A percentile compares a stretch with the other conserved stretches of the same genome.
Evolutionary conservation across 2,797 vertebrate species (phyloP).

Genomic region (Tragopan temminckii): DNA sequence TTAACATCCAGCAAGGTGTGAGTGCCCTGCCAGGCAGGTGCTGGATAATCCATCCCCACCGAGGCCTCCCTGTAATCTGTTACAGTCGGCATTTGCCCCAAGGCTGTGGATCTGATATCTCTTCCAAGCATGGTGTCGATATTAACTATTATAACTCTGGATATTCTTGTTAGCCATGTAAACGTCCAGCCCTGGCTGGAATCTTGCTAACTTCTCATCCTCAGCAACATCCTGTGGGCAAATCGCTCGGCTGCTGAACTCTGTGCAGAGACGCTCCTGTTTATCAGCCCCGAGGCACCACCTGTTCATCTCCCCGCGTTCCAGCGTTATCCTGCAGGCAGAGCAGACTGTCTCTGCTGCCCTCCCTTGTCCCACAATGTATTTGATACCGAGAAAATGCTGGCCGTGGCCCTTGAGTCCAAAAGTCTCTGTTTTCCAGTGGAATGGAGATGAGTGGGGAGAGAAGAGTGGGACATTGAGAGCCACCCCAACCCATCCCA

Average conservation of each 20-base stretch:
- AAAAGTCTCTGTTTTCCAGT: background rate
- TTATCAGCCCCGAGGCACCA: background rate
- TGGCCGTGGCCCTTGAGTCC: background rate
- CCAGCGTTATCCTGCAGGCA: background rate
- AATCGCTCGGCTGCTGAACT: background rate
- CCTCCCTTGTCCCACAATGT: background rate
- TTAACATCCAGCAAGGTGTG: background rate
- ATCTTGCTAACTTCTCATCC: background rate
- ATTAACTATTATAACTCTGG: slow-evolving; percentile 56
- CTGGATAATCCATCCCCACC: slow-evolving; percentile 13
- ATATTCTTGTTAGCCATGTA: slow-evolving; percentile 47
- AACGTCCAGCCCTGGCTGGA: background rate
- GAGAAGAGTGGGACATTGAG: background rate
- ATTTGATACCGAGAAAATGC: rapidly evolving
- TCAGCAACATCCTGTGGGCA: slow-evolving; percentile 34
- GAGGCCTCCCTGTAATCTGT: slow-evolving; percentile 58
- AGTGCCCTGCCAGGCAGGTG: slow-evolving; percentile 44
- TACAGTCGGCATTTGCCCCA: slow-evolving; percentile 37
- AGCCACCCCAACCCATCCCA: background rate
- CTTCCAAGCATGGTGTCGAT: background rate
- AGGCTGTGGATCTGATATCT: slow-evolving; percentile 40
- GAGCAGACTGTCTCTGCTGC: background rate
- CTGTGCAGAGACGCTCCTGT: background rate
- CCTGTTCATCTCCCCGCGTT: background rate
- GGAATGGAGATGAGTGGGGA: background rate